Conservation (phyloP, 1,140 invertebrate species). For the Rhopalosiphum maidis region DNA sequence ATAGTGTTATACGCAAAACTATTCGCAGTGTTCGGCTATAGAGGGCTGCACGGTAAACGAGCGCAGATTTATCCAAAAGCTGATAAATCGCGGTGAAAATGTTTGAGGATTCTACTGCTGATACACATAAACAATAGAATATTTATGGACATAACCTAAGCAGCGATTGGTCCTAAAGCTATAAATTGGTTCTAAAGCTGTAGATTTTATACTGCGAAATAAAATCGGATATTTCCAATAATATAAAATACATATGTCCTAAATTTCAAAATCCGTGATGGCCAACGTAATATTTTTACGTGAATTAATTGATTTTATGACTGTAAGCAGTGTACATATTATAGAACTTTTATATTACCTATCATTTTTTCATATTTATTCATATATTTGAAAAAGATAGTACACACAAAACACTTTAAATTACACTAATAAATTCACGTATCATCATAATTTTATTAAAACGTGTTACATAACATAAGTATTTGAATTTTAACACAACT, state of each 20-base stretch:
- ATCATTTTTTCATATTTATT: too few species aligned
- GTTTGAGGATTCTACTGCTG: constrained; percentile 7
- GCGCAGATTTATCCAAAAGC: background rate
- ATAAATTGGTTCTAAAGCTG: background rate
- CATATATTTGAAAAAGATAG: too few species aligned
- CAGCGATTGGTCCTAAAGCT: constrained; percentile 8
- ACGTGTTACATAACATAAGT: too few species aligned
- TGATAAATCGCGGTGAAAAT: background rate
- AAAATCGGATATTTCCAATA: background rate
- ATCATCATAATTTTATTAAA: too few species aligned
- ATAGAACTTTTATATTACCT: background rate
- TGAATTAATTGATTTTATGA: background rate
- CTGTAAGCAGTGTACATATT: background rate
- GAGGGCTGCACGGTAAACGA: background rate
- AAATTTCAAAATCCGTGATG: background rate
- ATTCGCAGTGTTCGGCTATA: background rate
- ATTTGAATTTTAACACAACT: background rate
- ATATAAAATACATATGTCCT: constrained; percentile 10
- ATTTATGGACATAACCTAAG: constrained; percentile 4
- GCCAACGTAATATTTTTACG: background rate
- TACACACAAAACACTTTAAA: too few species aligned
- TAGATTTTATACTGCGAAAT: background rate
- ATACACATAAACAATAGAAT: constrained; percentile 3
- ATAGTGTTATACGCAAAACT: background rate
- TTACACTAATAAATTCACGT: too few species aligned